Percentiles rank a stretch among this genome's conserved stretches.
Conservation (phyloP, 2,113 vertebrate species). For the Cyanoramphus novaezelandiae region DNA sequence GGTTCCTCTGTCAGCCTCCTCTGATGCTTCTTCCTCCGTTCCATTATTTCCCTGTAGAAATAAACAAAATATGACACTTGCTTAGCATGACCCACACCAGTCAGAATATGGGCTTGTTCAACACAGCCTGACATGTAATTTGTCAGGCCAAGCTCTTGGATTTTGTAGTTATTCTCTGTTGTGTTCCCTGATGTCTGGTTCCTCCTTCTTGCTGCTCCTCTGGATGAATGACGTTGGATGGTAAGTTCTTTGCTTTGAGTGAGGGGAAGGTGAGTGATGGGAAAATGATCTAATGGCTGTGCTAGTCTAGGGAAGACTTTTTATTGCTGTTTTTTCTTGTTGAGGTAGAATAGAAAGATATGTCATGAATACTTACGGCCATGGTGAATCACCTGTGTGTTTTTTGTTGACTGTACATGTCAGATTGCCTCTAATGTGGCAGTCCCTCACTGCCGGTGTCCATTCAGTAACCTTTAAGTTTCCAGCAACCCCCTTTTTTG, state of each 20-base stretch:
- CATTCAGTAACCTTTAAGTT: not conserved
- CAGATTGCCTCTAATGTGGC: not conserved
- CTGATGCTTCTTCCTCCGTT: not conserved
- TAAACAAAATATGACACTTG: not conserved
- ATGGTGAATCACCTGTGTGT: rapidly evolving
- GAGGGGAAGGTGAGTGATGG: not conserved
- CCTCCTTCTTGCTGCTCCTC: not conserved
- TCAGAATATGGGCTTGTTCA: not conserved
- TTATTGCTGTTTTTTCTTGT: not conserved
- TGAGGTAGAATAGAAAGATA: not conserved
- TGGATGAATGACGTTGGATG: not conserved
- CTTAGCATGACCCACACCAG: not conserved
- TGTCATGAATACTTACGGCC: not conserved
- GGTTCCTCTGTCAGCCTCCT: not conserved
- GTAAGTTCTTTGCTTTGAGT: not conserved
- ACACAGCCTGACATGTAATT: not conserved
- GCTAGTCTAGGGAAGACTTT: not conserved
- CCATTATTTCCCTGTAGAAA: not conserved
- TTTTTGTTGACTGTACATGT: not conserved
- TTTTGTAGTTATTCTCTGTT: not conserved
- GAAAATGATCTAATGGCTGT: not conserved
- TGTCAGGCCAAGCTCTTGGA: not conserved
- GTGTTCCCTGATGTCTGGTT: not conserved
- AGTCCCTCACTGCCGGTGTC: not conserved
- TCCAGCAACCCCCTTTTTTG: not conserved